These are phyloP conservation scores for Ophion ventricosus DNA, from an alignment of 2,888 invertebrate genomes.

Conservation along the genomic window DNA sequence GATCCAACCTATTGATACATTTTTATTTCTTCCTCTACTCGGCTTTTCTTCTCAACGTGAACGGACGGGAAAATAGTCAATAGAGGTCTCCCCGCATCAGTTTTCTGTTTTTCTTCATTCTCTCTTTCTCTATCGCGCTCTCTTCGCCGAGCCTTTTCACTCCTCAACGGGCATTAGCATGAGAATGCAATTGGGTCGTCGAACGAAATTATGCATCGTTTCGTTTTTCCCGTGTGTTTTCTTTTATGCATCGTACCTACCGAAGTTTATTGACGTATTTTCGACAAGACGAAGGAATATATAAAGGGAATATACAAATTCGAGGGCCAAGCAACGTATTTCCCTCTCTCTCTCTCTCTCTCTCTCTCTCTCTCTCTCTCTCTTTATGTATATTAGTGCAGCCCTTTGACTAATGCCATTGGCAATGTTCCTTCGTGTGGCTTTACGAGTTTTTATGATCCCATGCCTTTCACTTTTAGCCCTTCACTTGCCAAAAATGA, in stretches of 20 bases:
- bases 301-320: slow-evolving; percentile 22
- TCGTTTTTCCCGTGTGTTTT: slow-evolving; percentile 48
- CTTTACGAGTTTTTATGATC: too few species aligned
- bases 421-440: too few species aligned
- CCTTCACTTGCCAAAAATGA: not conserved
- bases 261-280: not conserved
- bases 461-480: too few species aligned
- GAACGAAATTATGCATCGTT: slow-evolving; percentile 63
- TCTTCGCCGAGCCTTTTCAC: slow-evolving; percentile 8
- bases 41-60: slow-evolving; percentile 52
- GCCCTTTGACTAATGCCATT: too few species aligned
- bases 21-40: slow-evolving; percentile 23
- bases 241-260: slow-evolving; percentile 43
- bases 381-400: not conserved
- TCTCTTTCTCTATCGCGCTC: slow-evolving; percentile 13
- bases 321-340: not conserved
- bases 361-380: not conserved
- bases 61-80: slow-evolving; percentile 53
- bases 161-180: slow-evolving; percentile 65
- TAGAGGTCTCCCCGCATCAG: slow-evolving; percentile 22
- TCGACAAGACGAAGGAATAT: slow-evolving; percentile 2
- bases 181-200: slow-evolving; percentile 72
- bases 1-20: slow-evolving; percentile 8
- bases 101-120: slow-evolving; percentile 19
- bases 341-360: not conserved